Conservation (phyloP, 2,113 vertebrate species). For the Bubo blakistoni region DNA sequence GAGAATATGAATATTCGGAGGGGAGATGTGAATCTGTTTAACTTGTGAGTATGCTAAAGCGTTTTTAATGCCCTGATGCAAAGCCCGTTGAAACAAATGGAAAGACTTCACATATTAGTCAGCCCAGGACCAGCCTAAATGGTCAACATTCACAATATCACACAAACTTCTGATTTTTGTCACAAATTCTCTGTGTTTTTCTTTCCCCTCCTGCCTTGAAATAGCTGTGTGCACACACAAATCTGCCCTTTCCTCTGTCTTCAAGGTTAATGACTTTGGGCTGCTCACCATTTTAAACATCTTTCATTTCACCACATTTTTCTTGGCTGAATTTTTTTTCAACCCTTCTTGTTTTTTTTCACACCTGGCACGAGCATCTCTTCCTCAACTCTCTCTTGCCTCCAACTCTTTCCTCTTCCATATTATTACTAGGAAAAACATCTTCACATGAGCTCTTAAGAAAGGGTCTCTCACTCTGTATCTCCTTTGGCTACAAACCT, state of each 20-base stretch:
- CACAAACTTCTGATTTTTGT: not conserved
- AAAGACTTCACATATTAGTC: not conserved
- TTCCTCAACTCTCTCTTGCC: not conserved
- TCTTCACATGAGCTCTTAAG: not conserved
- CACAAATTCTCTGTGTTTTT: not conserved
- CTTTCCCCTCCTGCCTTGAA: not conserved
- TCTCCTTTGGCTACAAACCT: not conserved
- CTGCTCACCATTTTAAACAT: not conserved
- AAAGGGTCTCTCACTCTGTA: not conserved
- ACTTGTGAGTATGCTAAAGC: not conserved
- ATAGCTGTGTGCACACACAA: not conserved
- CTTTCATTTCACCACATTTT: not conserved
- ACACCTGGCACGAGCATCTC: not conserved
- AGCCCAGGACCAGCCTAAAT: not conserved
- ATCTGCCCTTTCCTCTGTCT: not conserved
- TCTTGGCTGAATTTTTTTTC: not conserved
- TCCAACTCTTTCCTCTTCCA: not conserved
- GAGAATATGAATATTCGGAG: not conserved
- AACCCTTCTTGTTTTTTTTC: not conserved
- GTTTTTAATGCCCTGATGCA: not conserved
- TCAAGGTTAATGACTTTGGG: not conserved
- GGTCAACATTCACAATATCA: not conserved
- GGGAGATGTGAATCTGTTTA: not conserved
- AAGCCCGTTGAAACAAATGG: not conserved
- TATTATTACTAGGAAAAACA: not conserved